Conservation (phyloP, 2,888 invertebrate genomes). For the Polymixis flavicincta region DNA sequence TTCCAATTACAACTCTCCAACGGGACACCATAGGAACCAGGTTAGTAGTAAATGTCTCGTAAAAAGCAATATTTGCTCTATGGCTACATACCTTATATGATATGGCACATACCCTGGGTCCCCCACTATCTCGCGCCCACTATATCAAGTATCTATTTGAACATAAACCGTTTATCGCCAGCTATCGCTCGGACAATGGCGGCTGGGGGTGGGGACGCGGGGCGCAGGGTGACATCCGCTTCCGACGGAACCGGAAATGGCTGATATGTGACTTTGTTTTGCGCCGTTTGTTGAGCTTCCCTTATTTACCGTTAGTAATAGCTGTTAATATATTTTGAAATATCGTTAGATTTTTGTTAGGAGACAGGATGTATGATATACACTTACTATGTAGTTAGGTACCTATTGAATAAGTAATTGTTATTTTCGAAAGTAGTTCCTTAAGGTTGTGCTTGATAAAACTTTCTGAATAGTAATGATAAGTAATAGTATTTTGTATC, state of each 20-base stretch:
- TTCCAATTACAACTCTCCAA: background rate
- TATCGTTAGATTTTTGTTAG: slow-evolving; percentile 52
- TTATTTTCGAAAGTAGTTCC: background rate
- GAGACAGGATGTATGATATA: slow-evolving; percentile 5
- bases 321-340: slow-evolving; percentile 64
- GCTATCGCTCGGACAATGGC: slow-evolving; percentile 68
- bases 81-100: background rate
- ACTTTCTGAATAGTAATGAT: background rate
- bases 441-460: background rate
- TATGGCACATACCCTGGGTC: background rate
- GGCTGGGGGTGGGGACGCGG: slow-evolving; percentile 32
- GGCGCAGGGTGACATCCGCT: slow-evolving; percentile 70
- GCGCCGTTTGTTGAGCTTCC: slow-evolving; percentile 74
- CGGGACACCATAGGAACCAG: background rate
- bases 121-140: slow-evolving; percentile 43
- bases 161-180: slow-evolving; percentile 71
- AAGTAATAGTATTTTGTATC: background rate
- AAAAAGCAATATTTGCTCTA: background rate
- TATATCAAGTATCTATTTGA: slow-evolving; percentile 69
- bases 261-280: slow-evolving; percentile 83
- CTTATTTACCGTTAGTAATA: slow-evolving; percentile 67
- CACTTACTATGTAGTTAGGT: no score
- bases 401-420: background rate
- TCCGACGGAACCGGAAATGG: slow-evolving; percentile 78
- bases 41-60: background rate